Percentiles rank a stretch among this genome's conserved stretches.
Evolutionary conservation across 37 sponge, comb jelly and placozoan genomes (phyloP).

Genomic region (Mnemiopsis leidyi): DNA sequence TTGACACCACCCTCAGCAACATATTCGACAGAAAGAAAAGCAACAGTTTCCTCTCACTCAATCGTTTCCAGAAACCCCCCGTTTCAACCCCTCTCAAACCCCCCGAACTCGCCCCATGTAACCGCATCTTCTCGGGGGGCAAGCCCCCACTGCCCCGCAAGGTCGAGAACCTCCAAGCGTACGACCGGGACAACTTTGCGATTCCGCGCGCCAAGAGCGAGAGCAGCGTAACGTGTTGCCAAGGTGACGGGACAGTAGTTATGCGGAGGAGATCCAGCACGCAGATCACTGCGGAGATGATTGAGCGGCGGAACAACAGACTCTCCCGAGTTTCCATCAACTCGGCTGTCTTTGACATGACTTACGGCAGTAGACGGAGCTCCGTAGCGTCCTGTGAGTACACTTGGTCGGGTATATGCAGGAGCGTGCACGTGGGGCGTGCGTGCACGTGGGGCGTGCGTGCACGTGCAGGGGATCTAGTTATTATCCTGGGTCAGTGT

Average conservation of each 20-base stretch:
- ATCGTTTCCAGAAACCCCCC: slow-evolving; percentile 19
- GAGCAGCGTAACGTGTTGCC: slow-evolving; percentile 17
- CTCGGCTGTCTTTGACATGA: background rate
- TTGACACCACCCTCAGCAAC: background rate
- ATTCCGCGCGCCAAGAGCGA: slow-evolving; percentile 13
- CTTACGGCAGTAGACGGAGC: background rate
- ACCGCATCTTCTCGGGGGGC: slow-evolving; percentile 2
- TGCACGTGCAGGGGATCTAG: no score
- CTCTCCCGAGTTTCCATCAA: background rate
- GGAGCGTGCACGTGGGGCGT: no score
- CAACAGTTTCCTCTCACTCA: slow-evolving; percentile 27
- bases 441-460: no score
- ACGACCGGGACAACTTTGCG: background rate
- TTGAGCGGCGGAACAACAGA: background rate
- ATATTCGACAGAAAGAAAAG: slow-evolving; percentile 4
- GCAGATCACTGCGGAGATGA: background rate
- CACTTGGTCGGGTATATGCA: no score
- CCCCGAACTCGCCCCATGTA: background rate
- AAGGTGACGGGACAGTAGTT: background rate
- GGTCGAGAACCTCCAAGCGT: background rate
- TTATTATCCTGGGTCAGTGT: no score
- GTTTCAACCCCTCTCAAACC: background rate
- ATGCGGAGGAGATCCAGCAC: background rate
- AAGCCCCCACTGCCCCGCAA: slow-evolving; percentile 5
- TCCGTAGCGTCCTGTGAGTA: slow-evolving; percentile 20